phyloP scores from a whole-genome alignment of 2,888 invertebrate genomes.

The Drosophila infuscata region DNA sequence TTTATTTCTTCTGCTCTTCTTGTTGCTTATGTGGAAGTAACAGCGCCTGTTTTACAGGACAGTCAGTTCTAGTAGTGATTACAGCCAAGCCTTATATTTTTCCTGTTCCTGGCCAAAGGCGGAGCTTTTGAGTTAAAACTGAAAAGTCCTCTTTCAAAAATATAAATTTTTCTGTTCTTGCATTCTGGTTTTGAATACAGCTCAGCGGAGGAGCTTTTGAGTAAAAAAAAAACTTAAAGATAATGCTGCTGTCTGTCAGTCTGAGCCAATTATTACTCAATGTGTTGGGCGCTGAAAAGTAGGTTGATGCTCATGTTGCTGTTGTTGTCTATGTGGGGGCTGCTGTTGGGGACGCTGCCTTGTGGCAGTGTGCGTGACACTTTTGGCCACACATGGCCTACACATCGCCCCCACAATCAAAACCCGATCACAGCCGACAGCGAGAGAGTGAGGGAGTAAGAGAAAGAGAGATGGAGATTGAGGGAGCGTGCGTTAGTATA shows the following conservation, averaged over 20 bases:
- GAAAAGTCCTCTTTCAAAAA: neutral
- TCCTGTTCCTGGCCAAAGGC: neutral
- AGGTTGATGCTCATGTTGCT: slow-evolving; percentile 59
- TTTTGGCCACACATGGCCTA: slow-evolving; percentile 67
- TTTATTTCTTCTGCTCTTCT: neutral
- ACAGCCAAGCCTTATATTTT: neutral
- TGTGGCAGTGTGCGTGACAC: slow-evolving; percentile 66
- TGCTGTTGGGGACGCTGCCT: slow-evolving; percentile 33
- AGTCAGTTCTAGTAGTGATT: neutral
- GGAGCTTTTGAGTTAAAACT: no score
- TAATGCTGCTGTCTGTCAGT: slow-evolving; percentile 8
- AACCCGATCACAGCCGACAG: slow-evolving; percentile 48
- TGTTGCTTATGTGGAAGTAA: neutral
- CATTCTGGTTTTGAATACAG: neutral
- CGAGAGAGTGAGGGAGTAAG: neutral
- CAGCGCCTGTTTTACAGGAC: neutral
- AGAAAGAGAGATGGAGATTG: neutral
- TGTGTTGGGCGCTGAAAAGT: slow-evolving; percentile 68
- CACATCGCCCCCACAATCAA: slow-evolving; percentile 70
- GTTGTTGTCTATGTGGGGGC: slow-evolving; percentile 49
- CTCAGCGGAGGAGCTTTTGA: neutral
- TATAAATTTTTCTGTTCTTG: neutral
- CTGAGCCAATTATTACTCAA: slow-evolving; percentile 71
- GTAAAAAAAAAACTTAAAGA: neutral
- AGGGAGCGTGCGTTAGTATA: neutral